Percentiles rank a stretch among this genome's conserved stretches.
phyloP scores from a whole-genome alignment of 2,113 vertebrate species.

The Xenopus borealis region DNA sequence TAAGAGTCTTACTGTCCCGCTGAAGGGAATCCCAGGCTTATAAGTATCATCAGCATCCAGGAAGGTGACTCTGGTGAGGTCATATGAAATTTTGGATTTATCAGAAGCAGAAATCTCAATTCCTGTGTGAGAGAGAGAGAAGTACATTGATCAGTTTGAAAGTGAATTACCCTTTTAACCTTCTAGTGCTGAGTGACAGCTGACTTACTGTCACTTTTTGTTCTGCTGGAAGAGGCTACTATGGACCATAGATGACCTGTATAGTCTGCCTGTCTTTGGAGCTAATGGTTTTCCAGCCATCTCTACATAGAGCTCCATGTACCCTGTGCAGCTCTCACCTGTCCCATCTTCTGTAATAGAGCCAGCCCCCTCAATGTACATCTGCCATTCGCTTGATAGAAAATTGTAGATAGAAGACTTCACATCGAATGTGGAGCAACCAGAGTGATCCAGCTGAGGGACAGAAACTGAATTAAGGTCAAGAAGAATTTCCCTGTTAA shows the following conservation, averaged over 20 bases:
- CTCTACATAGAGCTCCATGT: neutral
- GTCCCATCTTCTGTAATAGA: constrained; percentile 56
- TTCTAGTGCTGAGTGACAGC: no score
- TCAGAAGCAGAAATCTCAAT: neutral
- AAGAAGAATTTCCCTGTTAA: no score
- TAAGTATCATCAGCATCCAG: neutral
- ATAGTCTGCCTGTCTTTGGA: no score
- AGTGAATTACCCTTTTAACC: no score
- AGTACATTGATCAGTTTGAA: no score
- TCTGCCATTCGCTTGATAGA: constrained; percentile 42
- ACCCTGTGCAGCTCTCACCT: constrained; percentile 41
- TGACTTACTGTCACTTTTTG: no score
- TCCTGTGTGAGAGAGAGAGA: neutral
- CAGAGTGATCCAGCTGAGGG: constrained; percentile 46
- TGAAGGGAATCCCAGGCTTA: neutral
- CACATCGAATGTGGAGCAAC: constrained; percentile 51
- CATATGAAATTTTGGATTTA: neutral
- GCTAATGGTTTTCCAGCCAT: no score
- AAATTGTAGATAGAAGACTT: constrained; percentile 46
- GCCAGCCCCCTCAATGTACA: constrained; percentile 51
- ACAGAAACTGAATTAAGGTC: neutral
- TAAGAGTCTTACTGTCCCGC: neutral
- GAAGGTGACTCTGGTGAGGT: neutral
- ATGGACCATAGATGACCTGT: no score
- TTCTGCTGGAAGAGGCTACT: no score